Evolutionary conservation across 1,140 invertebrate species (phyloP).

Genomic region (Cotesia vestalis): DNA sequence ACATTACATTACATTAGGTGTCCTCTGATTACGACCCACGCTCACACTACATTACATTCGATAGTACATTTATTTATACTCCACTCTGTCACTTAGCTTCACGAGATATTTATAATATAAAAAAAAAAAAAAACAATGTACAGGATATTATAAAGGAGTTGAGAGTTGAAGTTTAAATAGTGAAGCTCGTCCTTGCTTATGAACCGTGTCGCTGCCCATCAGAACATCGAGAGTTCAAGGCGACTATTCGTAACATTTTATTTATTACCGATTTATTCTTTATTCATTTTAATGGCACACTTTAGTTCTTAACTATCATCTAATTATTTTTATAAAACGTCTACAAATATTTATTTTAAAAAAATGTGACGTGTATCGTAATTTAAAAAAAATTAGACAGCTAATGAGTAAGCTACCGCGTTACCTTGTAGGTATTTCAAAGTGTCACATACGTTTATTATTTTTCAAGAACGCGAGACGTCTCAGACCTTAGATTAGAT

Average conservation of each 20-base stretch:
- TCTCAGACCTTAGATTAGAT: too few species aligned
- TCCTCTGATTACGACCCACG: slow-evolving; percentile 16
- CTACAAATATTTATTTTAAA: too few species aligned
- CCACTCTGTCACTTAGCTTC: neutral
- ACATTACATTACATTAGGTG: slow-evolving; percentile 6
- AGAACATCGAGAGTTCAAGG: slow-evolving; percentile 21
- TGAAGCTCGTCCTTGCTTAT: slow-evolving; percentile 23
- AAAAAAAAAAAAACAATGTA: neutral
- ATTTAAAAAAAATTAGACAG: too few species aligned
- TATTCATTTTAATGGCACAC: neutral
- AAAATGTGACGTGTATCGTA: too few species aligned
- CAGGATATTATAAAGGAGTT: too few species aligned
- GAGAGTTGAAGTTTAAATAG: neutral
- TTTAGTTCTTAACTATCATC: neutral
- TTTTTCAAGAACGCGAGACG: too few species aligned
- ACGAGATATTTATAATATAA: neutral
- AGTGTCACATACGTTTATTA: too few species aligned
- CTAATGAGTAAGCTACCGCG: too few species aligned
- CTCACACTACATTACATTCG: neutral
- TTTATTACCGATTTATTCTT: neutral
- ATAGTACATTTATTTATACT: neutral
- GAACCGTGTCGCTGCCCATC: slow-evolving; percentile 17
- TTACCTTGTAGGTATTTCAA: too few species aligned
- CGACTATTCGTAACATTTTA: neutral
- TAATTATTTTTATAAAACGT: too few species aligned